Base-by-base conservation (phyloP, 2,797 vertebrate genomes). In the Poecilia wingei region DNA sequence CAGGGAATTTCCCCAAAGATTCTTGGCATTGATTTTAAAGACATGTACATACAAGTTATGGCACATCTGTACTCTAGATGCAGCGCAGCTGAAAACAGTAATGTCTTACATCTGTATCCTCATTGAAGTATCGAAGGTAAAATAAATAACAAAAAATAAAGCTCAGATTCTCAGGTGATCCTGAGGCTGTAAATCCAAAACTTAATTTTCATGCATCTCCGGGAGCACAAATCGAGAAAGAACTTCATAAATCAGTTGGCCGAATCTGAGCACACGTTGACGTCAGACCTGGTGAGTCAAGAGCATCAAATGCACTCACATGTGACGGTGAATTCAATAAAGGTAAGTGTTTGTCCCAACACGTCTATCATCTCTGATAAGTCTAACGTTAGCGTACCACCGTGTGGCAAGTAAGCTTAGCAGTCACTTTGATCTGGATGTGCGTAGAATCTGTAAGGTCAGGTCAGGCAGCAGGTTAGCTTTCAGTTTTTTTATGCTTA, bases 1-100 rank as follows among this genome's bases (percentile, higher is more conserved):
- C 79, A 66, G 81, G 89, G 88, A 93, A 94, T 91, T 84, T 86
- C 91, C 93, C 87, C 72, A 72, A 79, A 10, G 86, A 89, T 87
- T 41, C 39, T 84, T 66, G 86, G 87, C 89, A 53, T 77, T 74
- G 74, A 75, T 89, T 82, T 78, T 28, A 33, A n/a, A 83, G 59
- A 55, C 87, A 49, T 83, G 87, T 82, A 55, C 6, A n/a, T 76
- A 87, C 91, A 92, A 4, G 87, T 84, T 45, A 10, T 0, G 71
- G 68, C 72, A 76, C 53, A 70, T 72, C 74, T 75, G 31, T 72
- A 71, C 66, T 78, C 61, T 45, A 69, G 61, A 74, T 59, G n/a
- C 36, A 76, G 49, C 25, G 13, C 45, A 39, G 75, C 57, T 78
- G 79, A 75, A 83, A 61, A 79, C 77, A 69, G 75, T 68, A 70